Evolutionary conservation across 2,113 vertebrate genomes (phyloP), one percentile per base, ranked within the genome.

Genomic region (Aldabrachelys gigantea): DNA sequence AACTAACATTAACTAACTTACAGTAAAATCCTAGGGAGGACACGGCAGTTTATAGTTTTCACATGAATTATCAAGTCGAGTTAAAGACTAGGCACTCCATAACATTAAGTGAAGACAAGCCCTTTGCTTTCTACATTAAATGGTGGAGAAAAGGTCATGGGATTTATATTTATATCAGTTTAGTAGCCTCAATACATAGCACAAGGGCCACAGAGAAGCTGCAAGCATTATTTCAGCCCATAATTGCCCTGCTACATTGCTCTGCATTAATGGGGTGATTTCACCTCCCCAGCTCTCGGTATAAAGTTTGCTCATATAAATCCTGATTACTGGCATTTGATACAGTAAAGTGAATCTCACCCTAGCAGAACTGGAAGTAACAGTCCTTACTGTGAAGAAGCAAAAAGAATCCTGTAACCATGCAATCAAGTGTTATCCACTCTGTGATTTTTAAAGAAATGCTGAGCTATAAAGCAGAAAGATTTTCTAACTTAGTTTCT

Each of bases 151-250:
- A 47, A 27, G 72, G 22, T 44, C 41, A 25, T 76, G 41, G 72
- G 72, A 27, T 76, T 76, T 76, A 41, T 76, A 44, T 24, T 76
- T 76, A 72, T 38, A 38, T 72, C 2, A 44, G 6, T 14, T 12
- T 3, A 7, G 72, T 47, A 44, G 22, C 5, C 72, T 35, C 16
- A 69, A 21, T 21, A 21, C 65, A 19, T n/a, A 21, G 65, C 19
- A 69, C 35, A 69, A 69, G 16, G 17, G 21, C 41, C 12, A 2
- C n/a, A 50, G 87, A 57, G 82, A 53, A 3, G 41, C 59, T 88
- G 24, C 0, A 0, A 59, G 41, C 56, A 31, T 65, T 0, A 0
- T 1, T 31, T 83, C 59, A 90, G 12, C 4, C n/a, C 47, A 59
- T 17, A n/a, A 50, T 50, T 76, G 62, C 12, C 5, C 1, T n/a